These are phyloP conservation scores for Frankliniella fusca DNA, from an alignment of 2,888 invertebrate species.

Conservation along the genomic window DNA sequence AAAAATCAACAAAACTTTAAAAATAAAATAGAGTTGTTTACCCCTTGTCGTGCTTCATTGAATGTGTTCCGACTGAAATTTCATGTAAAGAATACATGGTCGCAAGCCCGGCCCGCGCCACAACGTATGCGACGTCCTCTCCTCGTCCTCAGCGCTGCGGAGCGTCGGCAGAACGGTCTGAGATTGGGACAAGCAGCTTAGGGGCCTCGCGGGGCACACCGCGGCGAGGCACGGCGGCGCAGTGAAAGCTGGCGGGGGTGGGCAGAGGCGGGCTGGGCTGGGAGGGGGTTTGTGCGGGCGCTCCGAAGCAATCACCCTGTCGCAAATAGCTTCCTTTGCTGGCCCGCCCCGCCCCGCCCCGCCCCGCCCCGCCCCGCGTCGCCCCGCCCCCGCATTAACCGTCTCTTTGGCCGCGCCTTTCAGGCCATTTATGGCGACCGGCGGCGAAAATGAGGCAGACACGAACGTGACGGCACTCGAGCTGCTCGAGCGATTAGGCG, in stretches of 20 bases:
- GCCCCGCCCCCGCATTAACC: background rate
- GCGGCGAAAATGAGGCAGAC: background rate
- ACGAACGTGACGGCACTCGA: no score
- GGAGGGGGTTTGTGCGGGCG: background rate
- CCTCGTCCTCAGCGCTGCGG: no score
- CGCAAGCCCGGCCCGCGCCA: no score
- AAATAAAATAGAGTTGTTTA: no score
- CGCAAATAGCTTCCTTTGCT: background rate
- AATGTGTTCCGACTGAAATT: no score
- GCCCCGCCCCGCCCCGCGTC: background rate
- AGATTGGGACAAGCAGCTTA: background rate
- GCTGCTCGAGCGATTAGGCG: no score
- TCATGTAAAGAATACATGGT: no score
- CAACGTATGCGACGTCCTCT: no score
- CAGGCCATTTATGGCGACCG: background rate
- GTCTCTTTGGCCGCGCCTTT: background rate
- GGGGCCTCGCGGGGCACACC: background rate
- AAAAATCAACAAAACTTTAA: no score
- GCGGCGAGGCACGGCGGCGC: background rate
- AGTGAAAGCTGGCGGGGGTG: background rate
- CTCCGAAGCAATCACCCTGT: background rate
- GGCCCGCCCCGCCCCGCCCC: no score
- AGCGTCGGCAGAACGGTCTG: background rate
- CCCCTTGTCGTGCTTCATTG: no score
- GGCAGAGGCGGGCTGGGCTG: background rate